Evolutionary conservation across 2,888 invertebrate genomes (phyloP), one percentile per base, ranked within the genome.

Genomic region (Conops quadrifasciatus): DNA sequence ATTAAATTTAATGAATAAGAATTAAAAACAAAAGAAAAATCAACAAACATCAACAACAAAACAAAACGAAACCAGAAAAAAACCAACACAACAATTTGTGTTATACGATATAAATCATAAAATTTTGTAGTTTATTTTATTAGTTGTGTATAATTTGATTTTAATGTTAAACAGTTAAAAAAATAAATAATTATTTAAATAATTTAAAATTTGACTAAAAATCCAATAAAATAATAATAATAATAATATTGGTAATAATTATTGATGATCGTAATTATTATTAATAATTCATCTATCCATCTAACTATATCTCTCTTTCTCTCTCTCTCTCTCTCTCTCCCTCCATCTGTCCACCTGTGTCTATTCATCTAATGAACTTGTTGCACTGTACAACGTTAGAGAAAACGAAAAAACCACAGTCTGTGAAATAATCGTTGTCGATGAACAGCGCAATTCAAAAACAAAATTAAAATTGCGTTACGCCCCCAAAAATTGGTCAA

Each of bases 61-160:
- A 51, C 51, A 62, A 49, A n/a, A 70, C 30, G 45, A 58, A 67
- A 45, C 21, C n/a, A 67, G 53, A 66, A 24, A 56, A 53, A 45
- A 68, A 24, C n/a, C 53, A 26, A 47, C 49, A 60, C 65, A 67
- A 72, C 43, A 24, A 58, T n/a, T 74, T 69, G 53, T 53, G 53
- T 53, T 53, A n/a, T n/a, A n/a, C n/a, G 4, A 36, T 58, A 71
- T 71, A 71, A 71, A 71, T 67, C 56, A 45, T 62, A 71, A 74
- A 36, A 71, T 72, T 74, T 24, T 72, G 67, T 74, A 72, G 74
- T 71, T 69, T 62, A 70, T 63, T 71, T 68, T 65, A 62, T 72
- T 69, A 68, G 70, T 71, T 72, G 63, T 73, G 68, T 71, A 71
- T 65, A 66, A 43, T 67, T 53, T 71, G 26, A 70, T 65, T 67